phyloP scores from a whole-genome alignment of 2,113 vertebrate genomes.

The Hypanus sabinus region DNA sequence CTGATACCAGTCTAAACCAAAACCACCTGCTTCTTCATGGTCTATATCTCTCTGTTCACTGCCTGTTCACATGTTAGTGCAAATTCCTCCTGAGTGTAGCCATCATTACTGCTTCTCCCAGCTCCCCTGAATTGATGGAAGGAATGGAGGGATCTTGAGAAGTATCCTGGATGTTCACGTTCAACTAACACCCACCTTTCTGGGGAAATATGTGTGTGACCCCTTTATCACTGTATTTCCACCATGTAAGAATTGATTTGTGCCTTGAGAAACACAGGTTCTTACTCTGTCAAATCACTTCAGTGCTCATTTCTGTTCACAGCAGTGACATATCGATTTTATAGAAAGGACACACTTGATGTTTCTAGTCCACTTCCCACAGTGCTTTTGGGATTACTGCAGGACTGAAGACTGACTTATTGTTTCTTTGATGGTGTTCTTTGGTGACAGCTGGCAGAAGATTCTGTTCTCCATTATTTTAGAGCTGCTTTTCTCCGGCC shows the following conservation, averaged over 20 bases:
- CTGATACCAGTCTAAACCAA: no score
- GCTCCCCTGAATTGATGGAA: not conserved
- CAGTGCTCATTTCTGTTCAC: not conserved
- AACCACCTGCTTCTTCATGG: no score
- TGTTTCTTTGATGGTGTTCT: not conserved
- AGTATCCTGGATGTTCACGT: not conserved
- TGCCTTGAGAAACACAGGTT: not conserved
- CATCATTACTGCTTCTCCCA: no score
- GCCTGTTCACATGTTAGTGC: no score
- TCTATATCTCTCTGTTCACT: no score
- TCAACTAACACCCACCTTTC: not conserved
- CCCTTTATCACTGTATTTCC: not conserved
- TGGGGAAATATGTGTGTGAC: not conserved
- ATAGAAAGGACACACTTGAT: not conserved
- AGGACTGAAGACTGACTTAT: not conserved
- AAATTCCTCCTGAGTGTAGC: no score
- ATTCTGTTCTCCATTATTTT: not conserved
- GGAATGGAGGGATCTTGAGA: not conserved
- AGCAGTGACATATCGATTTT: not conserved
- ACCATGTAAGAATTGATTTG: not conserved
- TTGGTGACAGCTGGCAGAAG: not conserved
- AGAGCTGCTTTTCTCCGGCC: not conserved
- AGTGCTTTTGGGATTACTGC: not conserved
- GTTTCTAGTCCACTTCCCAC: not conserved
- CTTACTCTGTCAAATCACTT: not conserved